Evolutionary conservation across 2,113 vertebrate species (phyloP), one percentile per base, ranked within the genome.

Genomic region (Merops nubicus): DNA sequence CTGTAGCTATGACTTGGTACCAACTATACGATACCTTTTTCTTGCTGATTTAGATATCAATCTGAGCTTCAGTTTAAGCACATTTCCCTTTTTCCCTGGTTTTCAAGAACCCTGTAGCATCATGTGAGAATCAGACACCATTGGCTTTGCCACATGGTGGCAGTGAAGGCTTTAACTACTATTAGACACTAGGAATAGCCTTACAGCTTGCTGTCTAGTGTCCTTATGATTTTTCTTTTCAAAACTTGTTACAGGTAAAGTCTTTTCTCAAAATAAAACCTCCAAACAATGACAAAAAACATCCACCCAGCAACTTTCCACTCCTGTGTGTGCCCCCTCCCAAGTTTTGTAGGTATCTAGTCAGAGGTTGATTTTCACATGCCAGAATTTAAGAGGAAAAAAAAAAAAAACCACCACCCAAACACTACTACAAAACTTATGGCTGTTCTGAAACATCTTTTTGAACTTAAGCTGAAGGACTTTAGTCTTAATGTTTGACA

Each of bases 81-180:
- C 11, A 2, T 7, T 78, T 69, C 3, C 36, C 42, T 16, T 56
- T 36, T 69, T 51, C 9, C 15, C 19, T 47, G n/a, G 15, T 53
- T 81, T 68, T 68, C 38, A 48, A 36, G 7, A 67, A 4, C 33
- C 42, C 12, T 8, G 11, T 9, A 26, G 8, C 16, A 13, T 63
- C 21, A 2, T 33, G 34, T 57, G 63, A 62, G 22, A 45, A 23
- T 36, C 57, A 22, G 48, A 3, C 8, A 12, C 8, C 0, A 4
- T 13, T n/a, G 47, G 15, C 40, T 65, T 42, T 62, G 70, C 96
- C 97, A 96, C 98, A 38, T 47, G 98, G 89, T 97, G 97, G 97
- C 97, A 97, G 95, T 91, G 90, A 85, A 97, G 62, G 34, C 95
- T 96, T 97, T 94, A 70, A 54, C 42, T 74, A 8, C 19, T 17